Evolutionary conservation across 2,888 invertebrate species (phyloP).

Genomic region (Thysanoteuthis rhombus): DNA sequence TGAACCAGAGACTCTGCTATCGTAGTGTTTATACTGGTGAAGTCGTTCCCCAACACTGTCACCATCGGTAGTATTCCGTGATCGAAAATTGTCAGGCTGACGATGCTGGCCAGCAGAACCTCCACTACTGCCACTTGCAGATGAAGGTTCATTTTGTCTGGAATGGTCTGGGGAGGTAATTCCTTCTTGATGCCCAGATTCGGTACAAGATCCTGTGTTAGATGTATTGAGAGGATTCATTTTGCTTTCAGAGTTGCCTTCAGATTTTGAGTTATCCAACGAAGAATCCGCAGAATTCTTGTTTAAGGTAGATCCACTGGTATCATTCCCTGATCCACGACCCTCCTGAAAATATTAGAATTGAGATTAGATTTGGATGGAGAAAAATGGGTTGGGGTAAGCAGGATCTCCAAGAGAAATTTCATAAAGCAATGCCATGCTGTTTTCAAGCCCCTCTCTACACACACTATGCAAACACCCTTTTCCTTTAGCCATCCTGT

Average conservation of each 20-base stretch:
- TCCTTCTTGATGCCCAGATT: background rate
- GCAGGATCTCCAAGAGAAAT: too few species aligned
- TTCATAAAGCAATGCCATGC: too few species aligned
- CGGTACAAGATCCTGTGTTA: background rate
- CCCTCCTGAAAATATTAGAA: background rate
- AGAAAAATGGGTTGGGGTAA: background rate
- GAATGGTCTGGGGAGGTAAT: background rate
- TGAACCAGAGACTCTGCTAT: background rate
- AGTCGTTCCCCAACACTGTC: conserved; percentile 12
- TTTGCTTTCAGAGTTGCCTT: background rate
- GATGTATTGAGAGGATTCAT: background rate
- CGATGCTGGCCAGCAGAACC: background rate
- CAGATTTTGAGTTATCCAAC: background rate
- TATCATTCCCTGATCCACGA: background rate
- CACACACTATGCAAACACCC: too few species aligned
- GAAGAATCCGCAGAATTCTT: background rate
- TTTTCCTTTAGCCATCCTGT: too few species aligned
- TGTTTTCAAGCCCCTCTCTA: too few species aligned
- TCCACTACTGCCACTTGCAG: background rate
- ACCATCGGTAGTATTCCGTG: background rate
- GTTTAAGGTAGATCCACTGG: conserved; percentile 12
- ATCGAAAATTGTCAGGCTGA: background rate
- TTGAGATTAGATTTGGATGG: background rate
- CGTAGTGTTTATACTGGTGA: background rate
- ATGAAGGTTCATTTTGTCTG: background rate